These are phyloP conservation scores for Trinorchestia longiramus DNA, from an alignment of 1,140 invertebrate genomes.

Conservation along the genomic window DNA sequence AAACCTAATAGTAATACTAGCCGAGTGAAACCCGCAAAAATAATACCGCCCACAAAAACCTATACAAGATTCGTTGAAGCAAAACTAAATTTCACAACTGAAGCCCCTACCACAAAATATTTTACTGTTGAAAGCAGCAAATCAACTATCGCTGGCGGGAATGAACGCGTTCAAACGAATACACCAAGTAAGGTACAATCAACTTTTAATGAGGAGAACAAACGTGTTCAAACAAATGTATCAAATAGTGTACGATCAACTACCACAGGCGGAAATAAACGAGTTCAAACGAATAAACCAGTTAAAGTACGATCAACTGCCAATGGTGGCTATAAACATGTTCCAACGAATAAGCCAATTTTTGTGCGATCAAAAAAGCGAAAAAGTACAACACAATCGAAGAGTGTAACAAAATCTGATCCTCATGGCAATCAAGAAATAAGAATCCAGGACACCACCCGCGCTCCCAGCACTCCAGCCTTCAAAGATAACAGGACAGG, in stretches of 20 bases:
- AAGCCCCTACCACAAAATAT: background rate
- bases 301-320: no score
- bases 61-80: background rate
- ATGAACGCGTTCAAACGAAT: no score
- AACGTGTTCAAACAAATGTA: no score
- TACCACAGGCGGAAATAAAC: no score
- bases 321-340: no score
- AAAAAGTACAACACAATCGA: background rate
- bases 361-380: background rate
- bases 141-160: no score
- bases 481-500: background rate
- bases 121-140: background rate
- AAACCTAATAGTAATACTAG: background rate
- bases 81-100: background rate
- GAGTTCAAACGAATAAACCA: no score
- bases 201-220: no score
- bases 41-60: background rate
- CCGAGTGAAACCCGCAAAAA: background rate
- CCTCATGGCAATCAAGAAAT: background rate
- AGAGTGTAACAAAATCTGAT: background rate
- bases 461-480: background rate
- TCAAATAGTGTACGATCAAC: no score
- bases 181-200: no score
- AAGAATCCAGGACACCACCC: background rate
- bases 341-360: no score